Percentiles rank a stretch among this genome's conserved stretches.
Evolutionary conservation across 2,888 invertebrate genomes (phyloP).

Genomic region (Acronicta psi): DNA sequence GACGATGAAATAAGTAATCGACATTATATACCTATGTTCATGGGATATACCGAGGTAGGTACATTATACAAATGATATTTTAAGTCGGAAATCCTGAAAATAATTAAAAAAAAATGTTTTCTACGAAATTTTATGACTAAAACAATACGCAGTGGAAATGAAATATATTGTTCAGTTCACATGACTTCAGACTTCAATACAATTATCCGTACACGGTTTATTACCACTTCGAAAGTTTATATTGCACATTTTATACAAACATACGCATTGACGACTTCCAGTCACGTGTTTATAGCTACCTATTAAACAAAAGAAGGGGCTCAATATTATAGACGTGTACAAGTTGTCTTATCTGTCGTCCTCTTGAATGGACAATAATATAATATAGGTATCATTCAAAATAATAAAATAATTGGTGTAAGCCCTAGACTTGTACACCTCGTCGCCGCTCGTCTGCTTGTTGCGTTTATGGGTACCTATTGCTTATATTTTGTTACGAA

Average conservation of each 20-base stretch:
- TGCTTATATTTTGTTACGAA: slow-evolving; percentile 72
- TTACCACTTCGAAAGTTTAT: slow-evolving; percentile 23
- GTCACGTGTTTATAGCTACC: slow-evolving; percentile 11
- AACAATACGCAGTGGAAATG: not conserved
- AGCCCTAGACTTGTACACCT: slow-evolving; percentile 4
- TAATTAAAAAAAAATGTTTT: not conserved
- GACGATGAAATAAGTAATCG: too few relatives aligned
- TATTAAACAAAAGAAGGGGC: slow-evolving; percentile 11
- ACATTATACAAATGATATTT: too few relatives aligned
- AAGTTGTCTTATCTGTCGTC: slow-evolving; percentile 12
- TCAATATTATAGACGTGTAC: not conserved
- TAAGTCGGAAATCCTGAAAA: not conserved
- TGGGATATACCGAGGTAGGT: too few relatives aligned
- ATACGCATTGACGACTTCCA: slow-evolving; percentile 9
- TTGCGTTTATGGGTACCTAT: slow-evolving; percentile 55
- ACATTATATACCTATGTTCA: too few relatives aligned
- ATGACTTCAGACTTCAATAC: slow-evolving; percentile 5
- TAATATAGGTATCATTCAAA: not conserved
- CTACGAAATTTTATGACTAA: not conserved
- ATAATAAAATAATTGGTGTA: slow-evolving; percentile 13
- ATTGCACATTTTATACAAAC: slow-evolving; percentile 19
- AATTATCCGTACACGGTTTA: slow-evolving; percentile 16
- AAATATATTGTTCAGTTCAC: slow-evolving; percentile 6
- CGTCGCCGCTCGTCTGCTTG: slow-evolving; percentile 13
- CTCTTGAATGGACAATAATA: not conserved